Evolutionary conservation across 1,140 invertebrate genomes (phyloP).

Genomic region (Archivesica marissinica): DNA sequence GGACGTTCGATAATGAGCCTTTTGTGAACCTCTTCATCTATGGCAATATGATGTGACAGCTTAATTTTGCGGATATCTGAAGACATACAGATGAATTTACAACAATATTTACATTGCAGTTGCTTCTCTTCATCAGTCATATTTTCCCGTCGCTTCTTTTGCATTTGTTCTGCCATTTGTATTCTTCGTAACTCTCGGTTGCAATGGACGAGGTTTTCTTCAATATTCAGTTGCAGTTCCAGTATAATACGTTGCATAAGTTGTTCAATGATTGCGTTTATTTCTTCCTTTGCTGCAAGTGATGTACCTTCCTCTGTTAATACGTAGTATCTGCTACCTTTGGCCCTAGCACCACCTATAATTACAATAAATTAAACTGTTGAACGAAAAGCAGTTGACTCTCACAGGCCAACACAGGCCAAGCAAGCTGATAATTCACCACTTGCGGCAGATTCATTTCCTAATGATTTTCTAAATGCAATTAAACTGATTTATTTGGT

Average conservation of each 20-base stretch:
- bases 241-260: slow-evolving; percentile 74
- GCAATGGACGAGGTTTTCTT: slow-evolving; percentile 37
- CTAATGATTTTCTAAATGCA: no score
- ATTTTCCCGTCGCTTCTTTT: background rate
- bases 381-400: no score
- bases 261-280: slow-evolving; percentile 71
- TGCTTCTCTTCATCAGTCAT: background rate
- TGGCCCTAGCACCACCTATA: slow-evolving; percentile 72
- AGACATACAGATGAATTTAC: slow-evolving; percentile 17
- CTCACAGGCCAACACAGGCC: no score
- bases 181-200: slow-evolving; percentile 20
- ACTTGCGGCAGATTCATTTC: no score
- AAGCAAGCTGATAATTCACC: no score
- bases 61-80: slow-evolving; percentile 12
- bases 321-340: slow-evolving; percentile 67
- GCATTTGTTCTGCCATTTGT: slow-evolving; percentile 46
- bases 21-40: background rate
- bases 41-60: background rate
- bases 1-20: background rate
- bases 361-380: background rate
- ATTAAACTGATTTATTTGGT: no score
- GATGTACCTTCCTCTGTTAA: slow-evolving; percentile 65
- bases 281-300: slow-evolving; percentile 69
- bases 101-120: slow-evolving; percentile 23
- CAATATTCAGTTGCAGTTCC: slow-evolving; percentile 46